A percentile compares a stretch with the other conserved stretches of the same genome.
Evolutionary conservation across 2,797 vertebrate genomes (phyloP).

Genomic region (Fundulus diaphanus): DNA sequence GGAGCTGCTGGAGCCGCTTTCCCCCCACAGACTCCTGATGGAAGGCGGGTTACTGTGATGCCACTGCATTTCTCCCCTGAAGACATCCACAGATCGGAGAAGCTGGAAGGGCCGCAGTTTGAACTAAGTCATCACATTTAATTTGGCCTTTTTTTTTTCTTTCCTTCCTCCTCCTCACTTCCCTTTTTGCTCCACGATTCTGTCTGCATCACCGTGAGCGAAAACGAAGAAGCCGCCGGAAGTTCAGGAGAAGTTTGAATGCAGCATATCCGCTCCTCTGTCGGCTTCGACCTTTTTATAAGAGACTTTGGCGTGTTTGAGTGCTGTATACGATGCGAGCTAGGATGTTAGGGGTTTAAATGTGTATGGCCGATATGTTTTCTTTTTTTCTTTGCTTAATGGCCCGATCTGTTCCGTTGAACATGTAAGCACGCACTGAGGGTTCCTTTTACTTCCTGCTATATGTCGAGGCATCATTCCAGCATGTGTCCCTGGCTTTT

Average conservation of each 20-base stretch:
- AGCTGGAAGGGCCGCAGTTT: conserved; percentile 11
- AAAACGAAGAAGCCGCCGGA: conserved; percentile 33
- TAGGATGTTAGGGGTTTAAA: conserved; percentile 17
- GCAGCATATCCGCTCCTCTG: conserved; percentile 56
- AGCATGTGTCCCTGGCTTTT: conserved; percentile 23
- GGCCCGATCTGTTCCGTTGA: conserved; percentile 28
- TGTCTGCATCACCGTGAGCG: conserved; percentile 30
- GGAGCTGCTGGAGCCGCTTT: conserved; percentile 28
- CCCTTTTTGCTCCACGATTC: neutral
- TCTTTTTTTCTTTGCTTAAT: conserved; percentile 23
- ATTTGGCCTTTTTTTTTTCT: conserved; percentile 6
- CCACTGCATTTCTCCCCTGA: neutral
- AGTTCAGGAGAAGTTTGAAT: conserved; percentile 28
- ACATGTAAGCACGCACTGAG: conserved; percentile 24
- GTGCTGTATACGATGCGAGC: conserved; percentile 29
- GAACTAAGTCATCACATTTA: conserved; percentile 34
- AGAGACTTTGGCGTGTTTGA: conserved; percentile 25
- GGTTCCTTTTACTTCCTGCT: conserved; percentile 30
- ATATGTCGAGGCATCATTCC: conserved; percentile 62
- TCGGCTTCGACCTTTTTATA: conserved; percentile 42
- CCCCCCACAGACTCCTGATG: conserved; percentile 26
- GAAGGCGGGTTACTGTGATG: conserved; percentile 7
- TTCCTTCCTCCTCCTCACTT: neutral
- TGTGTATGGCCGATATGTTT: neutral
- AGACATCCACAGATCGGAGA: conserved; percentile 23